Conservation (phyloP, 1,140 invertebrate species). For the Eumeta japonica region DNA sequence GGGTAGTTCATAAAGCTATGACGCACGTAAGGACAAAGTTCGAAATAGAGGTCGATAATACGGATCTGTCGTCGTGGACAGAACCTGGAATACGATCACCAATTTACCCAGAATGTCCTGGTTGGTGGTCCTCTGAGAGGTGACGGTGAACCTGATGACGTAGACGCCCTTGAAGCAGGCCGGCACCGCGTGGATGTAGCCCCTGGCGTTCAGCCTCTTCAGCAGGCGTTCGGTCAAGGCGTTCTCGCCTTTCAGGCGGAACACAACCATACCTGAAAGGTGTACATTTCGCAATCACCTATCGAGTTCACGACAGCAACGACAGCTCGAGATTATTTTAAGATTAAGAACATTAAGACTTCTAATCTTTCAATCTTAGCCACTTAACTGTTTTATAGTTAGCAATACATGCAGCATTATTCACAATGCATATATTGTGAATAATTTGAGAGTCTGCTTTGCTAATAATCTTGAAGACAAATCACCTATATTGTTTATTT, state of each 20-base stretch:
- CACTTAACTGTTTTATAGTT: too few relatives aligned
- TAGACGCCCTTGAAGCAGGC: constrained; percentile 88
- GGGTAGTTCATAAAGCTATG: too few relatives aligned
- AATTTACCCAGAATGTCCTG: constrained; percentile 72
- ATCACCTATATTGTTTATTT: too few relatives aligned
- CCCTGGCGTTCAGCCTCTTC: constrained; percentile 82
- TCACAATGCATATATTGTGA: too few relatives aligned
- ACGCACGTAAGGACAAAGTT: too few relatives aligned
- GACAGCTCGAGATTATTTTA: not conserved
- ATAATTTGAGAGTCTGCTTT: not conserved
- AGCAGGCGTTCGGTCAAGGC: constrained; percentile 82
- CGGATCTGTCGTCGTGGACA: too few relatives aligned
- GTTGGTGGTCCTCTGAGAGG: constrained; percentile 84
- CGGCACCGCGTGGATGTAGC: constrained; percentile 89
- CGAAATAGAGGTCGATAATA: too few relatives aligned
- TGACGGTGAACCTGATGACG: constrained; percentile 90
- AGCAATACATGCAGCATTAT: too few relatives aligned
- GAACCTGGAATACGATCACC: too few relatives aligned
- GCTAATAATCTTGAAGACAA: not conserved
- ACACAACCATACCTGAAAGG: constrained; percentile 81
- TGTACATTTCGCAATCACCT: too few relatives aligned
- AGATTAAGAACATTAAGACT: not conserved
- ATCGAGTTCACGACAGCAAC: not conserved
- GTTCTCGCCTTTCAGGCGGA: constrained; percentile 82
- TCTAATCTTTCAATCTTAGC: not conserved